These are phyloP conservation scores for Lagria hirta DNA, from an alignment of 2,888 invertebrate genomes.

Conservation along the genomic window DNA sequence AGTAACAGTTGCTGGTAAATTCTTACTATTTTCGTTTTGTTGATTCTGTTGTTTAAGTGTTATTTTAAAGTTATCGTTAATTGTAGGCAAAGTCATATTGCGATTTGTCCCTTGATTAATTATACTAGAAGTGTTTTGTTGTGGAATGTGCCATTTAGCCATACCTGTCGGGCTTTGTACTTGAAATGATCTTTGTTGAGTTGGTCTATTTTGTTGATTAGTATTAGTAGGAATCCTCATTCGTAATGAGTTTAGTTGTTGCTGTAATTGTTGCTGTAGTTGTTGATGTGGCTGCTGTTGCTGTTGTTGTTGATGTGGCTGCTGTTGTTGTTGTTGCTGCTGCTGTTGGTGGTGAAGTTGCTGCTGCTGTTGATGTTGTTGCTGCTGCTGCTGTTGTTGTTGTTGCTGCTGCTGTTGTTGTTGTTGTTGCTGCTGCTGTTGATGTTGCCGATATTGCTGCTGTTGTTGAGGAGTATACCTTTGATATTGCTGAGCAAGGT, in stretches of 20 bases:
- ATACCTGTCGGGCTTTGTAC: constrained; percentile 47
- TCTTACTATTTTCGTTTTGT: constrained; percentile 39
- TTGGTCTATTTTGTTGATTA: constrained; percentile 25
- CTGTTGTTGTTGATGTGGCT: constrained; percentile 32
- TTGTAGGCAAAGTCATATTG: constrained; percentile 47
- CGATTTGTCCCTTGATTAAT: constrained; percentile 34
- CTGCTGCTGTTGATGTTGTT: constrained; percentile 46
- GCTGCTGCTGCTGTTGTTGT: constrained; percentile 36
- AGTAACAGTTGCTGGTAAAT: constrained; percentile 59
- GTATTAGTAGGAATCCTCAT: constrained; percentile 24
- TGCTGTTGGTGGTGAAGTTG: constrained; percentile 31
- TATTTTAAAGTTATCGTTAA: constrained; percentile 68
- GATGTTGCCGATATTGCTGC: constrained; percentile 36
- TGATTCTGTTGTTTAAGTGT: constrained; percentile 58
- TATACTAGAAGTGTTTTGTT: constrained; percentile 51
- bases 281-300: constrained; percentile 38
- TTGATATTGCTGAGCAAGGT: constrained; percentile 51
- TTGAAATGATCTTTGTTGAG: constrained; percentile 10
- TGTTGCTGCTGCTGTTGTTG: constrained; percentile 40
- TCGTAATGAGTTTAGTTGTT: constrained; percentile 12
- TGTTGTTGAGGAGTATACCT: constrained; percentile 41
- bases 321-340: constrained; percentile 35
- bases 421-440: constrained; percentile 33
- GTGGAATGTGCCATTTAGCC: constrained; percentile 77
- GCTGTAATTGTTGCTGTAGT: constrained; percentile 23